Conservation (phyloP, 2,888 invertebrate species). For the Plagodis pulveraria region DNA sequence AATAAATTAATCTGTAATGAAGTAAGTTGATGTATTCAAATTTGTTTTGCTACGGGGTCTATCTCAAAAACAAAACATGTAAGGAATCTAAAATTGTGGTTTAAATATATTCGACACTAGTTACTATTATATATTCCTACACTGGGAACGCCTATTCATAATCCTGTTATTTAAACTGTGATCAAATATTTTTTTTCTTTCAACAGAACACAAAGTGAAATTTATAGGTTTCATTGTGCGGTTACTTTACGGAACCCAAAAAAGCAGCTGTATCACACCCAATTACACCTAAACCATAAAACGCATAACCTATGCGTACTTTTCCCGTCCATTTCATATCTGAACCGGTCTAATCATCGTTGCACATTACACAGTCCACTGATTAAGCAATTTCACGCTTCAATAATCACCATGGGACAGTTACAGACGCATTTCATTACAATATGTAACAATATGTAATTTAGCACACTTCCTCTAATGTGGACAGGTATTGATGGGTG, state of each 20-base stretch:
- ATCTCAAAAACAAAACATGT: too few species aligned
- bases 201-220: too few species aligned
- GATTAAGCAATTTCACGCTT: constrained; percentile 81
- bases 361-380: constrained; percentile 73
- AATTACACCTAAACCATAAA: constrained; percentile 22
- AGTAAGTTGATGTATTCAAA: too few species aligned
- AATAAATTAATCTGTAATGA: too few species aligned
- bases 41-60: too few species aligned
- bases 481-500: constrained; percentile 60
- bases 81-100: too few species aligned
- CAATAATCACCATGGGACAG: constrained; percentile 62
- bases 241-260: background rate
- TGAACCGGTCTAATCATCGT: constrained; percentile 73
- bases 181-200: too few species aligned
- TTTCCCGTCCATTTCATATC: constrained; percentile 72
- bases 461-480: constrained; percentile 69
- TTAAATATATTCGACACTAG: too few species aligned
- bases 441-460: constrained; percentile 74
- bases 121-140: too few species aligned
- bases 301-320: constrained; percentile 44
- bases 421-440: constrained; percentile 74
- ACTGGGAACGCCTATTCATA: too few species aligned
- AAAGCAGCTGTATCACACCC: constrained; percentile 27
- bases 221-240: background rate
- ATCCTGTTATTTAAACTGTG: too few species aligned